Percentiles rank a stretch among this genome's conserved stretches.
Evolutionary conservation across 2,888 invertebrate genomes (phyloP).

Genomic region (Platynereis dumerilii): DNA sequence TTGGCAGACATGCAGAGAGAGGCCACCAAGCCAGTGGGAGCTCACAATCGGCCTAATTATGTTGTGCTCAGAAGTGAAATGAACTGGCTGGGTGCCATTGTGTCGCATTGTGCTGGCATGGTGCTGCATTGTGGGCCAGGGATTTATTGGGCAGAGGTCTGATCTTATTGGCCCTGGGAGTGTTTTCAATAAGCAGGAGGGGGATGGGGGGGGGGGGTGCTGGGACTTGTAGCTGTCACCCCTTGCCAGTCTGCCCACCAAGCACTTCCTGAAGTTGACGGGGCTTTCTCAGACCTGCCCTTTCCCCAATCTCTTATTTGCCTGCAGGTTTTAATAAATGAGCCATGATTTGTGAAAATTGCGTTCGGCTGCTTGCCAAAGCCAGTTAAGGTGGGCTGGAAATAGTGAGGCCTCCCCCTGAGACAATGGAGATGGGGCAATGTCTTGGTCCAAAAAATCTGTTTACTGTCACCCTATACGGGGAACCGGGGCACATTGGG

Average conservation of each 20-base stretch:
- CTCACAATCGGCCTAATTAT: neutral
- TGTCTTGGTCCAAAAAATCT: no score
- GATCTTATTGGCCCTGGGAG: neutral
- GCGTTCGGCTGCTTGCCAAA: neutral
- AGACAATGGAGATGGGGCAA: no score
- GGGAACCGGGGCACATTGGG: no score
- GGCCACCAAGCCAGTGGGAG: no score
- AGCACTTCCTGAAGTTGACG: neutral
- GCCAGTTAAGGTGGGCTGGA: no score
- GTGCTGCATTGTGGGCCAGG: neutral
- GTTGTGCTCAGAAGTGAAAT: constrained; percentile 7
- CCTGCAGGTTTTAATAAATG: constrained; percentile 4
- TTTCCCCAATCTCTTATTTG: neutral
- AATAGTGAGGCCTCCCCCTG: no score
- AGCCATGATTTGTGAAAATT: constrained; percentile 11
- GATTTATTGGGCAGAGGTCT: constrained; percentile 2
- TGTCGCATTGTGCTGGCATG: no score
- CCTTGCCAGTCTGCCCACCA: neutral
- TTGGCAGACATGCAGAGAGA: no score
- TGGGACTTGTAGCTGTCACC: constrained; percentile 7
- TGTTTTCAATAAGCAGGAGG: no score
- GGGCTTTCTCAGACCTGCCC: no score
- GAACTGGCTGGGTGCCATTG: neutral
- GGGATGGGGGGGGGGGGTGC: no score
- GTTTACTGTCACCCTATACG: no score